These are phyloP conservation scores for Drosophila kuntzei DNA, from an alignment of 2,888 invertebrate genomes.

Conservation along the genomic window DNA sequence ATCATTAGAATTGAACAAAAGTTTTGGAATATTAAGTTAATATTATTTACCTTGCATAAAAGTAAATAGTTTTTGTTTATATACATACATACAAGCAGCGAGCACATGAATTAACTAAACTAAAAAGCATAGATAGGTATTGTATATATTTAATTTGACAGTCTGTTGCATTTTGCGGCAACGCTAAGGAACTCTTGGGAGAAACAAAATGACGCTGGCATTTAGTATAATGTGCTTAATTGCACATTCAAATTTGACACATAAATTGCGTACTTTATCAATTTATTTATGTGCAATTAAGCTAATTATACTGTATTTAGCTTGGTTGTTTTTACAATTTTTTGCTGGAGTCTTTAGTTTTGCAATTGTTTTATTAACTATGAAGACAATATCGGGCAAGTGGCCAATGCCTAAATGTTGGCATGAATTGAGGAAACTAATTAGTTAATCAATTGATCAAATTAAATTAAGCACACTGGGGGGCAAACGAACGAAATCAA, in stretches of 20 bases:
- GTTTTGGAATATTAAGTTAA: conserved; percentile 40
- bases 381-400: conserved; percentile 27
- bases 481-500: conserved; percentile 84
- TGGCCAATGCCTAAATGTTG: conserved; percentile 28
- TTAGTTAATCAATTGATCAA: conserved; percentile 16
- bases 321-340: conserved; percentile 22
- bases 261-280: neutral
- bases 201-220: conserved; percentile 31
- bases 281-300: neutral
- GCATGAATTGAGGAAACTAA: conserved; percentile 21
- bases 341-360: conserved; percentile 21
- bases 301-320: conserved; percentile 2
- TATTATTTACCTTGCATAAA: conserved; percentile 16
- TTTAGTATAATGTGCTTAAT: neutral
- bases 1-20: conserved; percentile 31
- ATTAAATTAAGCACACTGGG: conserved; percentile 53
- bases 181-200: conserved; percentile 69
- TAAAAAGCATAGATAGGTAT: conserved; percentile 29
- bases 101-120: conserved; percentile 36
- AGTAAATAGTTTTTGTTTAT: conserved; percentile 14
- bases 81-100: conserved; percentile 35
- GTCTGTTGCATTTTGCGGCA: conserved; percentile 70
- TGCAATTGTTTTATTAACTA: conserved; percentile 29
- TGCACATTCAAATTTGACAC: neutral
- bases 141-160: conserved; percentile 50